Base-by-base conservation (phyloP, 2,888 invertebrate genomes). In the Brachynemurus nebulosus region DNA sequence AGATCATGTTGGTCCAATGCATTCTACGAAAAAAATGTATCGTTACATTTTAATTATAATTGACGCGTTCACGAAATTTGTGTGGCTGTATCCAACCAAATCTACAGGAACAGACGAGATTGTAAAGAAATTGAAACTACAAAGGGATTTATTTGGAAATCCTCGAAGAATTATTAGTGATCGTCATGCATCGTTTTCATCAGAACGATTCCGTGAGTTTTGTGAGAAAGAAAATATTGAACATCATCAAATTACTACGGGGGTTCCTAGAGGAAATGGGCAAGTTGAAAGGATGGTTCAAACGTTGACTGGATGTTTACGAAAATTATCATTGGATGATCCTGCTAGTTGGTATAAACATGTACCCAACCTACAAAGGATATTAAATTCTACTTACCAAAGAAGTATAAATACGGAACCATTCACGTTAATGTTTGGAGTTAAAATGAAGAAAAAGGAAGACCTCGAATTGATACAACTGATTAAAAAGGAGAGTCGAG, bases 11-110 rank as follows among this genome's bases (percentile, higher is more conserved):
- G n/a, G n/a, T n/a, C n/a, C n/a, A n/a, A n/a, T n/a, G n/a, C n/a
- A n/a, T n/a, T n/a, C n/a, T n/a, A n/a, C n/a, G n/a, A n/a, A n/a
- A n/a, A n/a, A n/a, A n/a, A n/a, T n/a, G n/a, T n/a, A n/a, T n/a
- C n/a, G n/a, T n/a, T n/a, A n/a, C n/a, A n/a, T n/a, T n/a, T n/a
- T n/a, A n/a, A n/a, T n/a, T n/a, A n/a, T n/a, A n/a, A n/a, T n/a
- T n/a, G n/a, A n/a, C n/a, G n/a, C n/a, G n/a, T n/a, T n/a, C n/a
- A n/a, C n/a, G n/a, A 63, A 62, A 40, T 61, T 60, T 52, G 53
- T 52, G 1, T 62, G 62, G 59, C 7, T 61, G 0, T 62, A 55
- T 41, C 60, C 60, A 1, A 54, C 53, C 1, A 60, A 59, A 41
- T 45, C 53, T 2, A 55, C 54, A 1, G 47, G 55, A 0, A 12